Conservation (phyloP, 1,140 invertebrate genomes). For the Propsilocerus akamusi region DNA sequence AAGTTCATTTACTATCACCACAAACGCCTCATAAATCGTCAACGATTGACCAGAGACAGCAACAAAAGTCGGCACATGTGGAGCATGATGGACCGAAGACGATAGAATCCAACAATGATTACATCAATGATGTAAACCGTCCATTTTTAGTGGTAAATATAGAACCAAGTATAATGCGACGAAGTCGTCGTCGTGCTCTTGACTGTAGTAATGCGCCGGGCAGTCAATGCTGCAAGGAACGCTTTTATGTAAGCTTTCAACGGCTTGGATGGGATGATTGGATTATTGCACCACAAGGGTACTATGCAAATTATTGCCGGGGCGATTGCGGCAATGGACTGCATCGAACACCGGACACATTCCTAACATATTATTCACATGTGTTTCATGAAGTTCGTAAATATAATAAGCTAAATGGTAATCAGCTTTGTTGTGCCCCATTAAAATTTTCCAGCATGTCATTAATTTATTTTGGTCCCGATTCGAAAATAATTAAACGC, state of each 20-base stretch:
- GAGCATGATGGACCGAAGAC: background rate
- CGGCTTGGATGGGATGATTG: conserved; percentile 87
- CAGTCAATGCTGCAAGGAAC: conserved; percentile 77
- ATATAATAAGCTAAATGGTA: conserved; percentile 48
- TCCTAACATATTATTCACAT: conserved; percentile 72
- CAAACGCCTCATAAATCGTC: no score
- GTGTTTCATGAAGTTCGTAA: conserved; percentile 76
- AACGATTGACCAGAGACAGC: conserved; percentile 6
- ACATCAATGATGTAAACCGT: conserved; percentile 34
- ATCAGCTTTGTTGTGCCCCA: conserved; percentile 84
- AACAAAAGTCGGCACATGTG: background rate
- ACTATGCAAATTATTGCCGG: conserved; percentile 87
- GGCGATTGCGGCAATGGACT: conserved; percentile 58
- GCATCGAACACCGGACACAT: conserved; percentile 61
- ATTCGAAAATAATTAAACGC: conserved; percentile 79
- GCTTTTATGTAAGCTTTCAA: conserved; percentile 78
- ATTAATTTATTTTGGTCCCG: conserved; percentile 81
- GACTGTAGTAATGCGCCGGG: conserved; percentile 57
- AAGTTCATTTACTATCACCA: conserved; percentile 32
- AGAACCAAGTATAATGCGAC: conserved; percentile 33
- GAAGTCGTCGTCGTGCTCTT: conserved; percentile 58
- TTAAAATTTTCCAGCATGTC: conserved; percentile 83
- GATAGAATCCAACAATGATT: conserved; percentile 12
- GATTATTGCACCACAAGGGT: conserved; percentile 79
- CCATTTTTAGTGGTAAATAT: conserved; percentile 74